A percentile compares a stretch with the other conserved stretches of the same genome.
These are phyloP conservation scores for Halictus ligatus DNA, from an alignment of 2,888 invertebrate genomes.

Conservation along the genomic window DNA sequence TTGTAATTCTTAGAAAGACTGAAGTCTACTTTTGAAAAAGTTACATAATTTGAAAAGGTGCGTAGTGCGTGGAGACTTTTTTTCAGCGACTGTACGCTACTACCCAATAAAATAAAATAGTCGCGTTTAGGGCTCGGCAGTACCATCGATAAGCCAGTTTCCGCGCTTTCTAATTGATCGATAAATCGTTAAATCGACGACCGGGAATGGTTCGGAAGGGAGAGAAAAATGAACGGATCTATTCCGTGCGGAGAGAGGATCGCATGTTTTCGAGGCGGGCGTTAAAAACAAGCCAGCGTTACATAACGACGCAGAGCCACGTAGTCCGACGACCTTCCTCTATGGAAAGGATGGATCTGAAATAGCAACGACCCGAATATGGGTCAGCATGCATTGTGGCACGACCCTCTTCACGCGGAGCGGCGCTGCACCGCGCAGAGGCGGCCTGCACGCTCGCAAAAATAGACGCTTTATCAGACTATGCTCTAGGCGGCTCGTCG, in stretches of 20 bases:
- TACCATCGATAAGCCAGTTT: too few species aligned
- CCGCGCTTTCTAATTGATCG: too few species aligned
- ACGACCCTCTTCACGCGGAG: slow-evolving; percentile 81
- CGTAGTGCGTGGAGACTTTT: too few species aligned
- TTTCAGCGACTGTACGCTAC: too few species aligned
- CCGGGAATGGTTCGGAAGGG: neutral
- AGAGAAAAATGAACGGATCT: neutral
- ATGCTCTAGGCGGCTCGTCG: slow-evolving; percentile 61
- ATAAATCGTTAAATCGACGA: neutral
- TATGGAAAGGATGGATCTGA: slow-evolving; percentile 84
- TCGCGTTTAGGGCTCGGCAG: neutral
- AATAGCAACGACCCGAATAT: slow-evolving; percentile 85
- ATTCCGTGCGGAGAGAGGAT: slow-evolving; percentile 13
- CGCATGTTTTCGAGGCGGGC: slow-evolving; percentile 63
- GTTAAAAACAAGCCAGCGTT: slow-evolving; percentile 72
- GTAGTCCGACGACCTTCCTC: slow-evolving; percentile 83
- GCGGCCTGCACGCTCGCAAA: slow-evolving; percentile 79
- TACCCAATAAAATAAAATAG: too few species aligned
- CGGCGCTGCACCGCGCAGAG: slow-evolving; percentile 66
- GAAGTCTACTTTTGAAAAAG: too few species aligned
- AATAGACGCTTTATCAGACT: slow-evolving; percentile 81
- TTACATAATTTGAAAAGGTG: too few species aligned
- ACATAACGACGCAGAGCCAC: slow-evolving; percentile 70
- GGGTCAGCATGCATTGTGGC: slow-evolving; percentile 84
- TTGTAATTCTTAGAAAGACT: too few species aligned